Conservation (phyloP, 2,888 invertebrate species). For the Cybosia mesomella region DNA sequence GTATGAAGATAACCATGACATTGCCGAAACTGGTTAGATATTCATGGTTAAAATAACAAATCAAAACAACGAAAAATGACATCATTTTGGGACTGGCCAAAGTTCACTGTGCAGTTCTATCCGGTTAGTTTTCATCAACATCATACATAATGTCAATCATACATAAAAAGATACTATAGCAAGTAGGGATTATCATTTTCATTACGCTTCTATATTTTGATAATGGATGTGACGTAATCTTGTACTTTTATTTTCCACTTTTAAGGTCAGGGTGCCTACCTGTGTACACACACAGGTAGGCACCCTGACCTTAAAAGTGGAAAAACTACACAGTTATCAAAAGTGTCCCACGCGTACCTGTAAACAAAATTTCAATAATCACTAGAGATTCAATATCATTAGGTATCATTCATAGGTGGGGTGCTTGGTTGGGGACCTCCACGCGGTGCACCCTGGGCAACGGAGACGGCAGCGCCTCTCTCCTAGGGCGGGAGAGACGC, state of each 20-base stretch:
- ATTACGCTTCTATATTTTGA: neutral
- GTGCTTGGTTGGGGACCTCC: no score
- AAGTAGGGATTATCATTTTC: slow-evolving; percentile 25
- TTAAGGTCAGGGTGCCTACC: neutral
- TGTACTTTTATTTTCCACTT: neutral
- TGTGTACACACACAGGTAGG: neutral
- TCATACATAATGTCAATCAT: slow-evolving; percentile 25
- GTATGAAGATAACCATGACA: slow-evolving; percentile 29
- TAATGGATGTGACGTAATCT: neutral
- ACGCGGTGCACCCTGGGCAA: no score
- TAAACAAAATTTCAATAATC: neutral
- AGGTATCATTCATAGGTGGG: neutral
- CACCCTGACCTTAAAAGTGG: neutral
- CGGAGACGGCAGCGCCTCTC: no score
- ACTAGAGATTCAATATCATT: neutral
- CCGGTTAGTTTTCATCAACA: slow-evolving; percentile 31
- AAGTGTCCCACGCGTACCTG: neutral
- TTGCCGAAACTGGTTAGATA: slow-evolving; percentile 36
- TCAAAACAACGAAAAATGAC: slow-evolving; percentile 30
- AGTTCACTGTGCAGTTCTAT: slow-evolving; percentile 37
- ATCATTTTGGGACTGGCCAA: slow-evolving; percentile 41
- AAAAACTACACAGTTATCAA: neutral
- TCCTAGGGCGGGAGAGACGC: no score
- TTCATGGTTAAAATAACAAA: slow-evolving; percentile 30
- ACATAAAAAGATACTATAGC: no score